Base-by-base conservation (phyloP, 2,888 invertebrate genomes). In the Andrena camellia region DNA sequence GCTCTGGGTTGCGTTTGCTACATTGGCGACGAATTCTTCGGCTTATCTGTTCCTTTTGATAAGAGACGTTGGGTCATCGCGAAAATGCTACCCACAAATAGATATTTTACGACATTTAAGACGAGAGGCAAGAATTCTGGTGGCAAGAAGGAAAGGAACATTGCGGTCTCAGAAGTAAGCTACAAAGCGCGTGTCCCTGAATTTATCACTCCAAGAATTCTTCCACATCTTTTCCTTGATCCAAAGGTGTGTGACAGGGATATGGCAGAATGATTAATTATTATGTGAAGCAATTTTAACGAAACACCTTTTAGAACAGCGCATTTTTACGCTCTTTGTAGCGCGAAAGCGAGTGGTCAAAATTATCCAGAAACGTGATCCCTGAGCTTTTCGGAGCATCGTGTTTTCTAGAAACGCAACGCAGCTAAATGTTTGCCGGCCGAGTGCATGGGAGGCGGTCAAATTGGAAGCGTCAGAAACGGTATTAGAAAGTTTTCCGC, bases 401-500 rank as follows among this genome's bases (percentile, higher is more conserved):
- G n/a, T 8, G 6, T 63, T 42, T 6, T 23, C 13, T 20, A 26
- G 42, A 26, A 63, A 42, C 17, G 26, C 63, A 63, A 33, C 42
- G 63, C 23, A 42, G 26, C 2, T 7, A 63, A 42, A 42, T 42
- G 33, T 23, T 70, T 8, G 20, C 5, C 20, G 59, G 26, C 20
- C 20, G 62, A 8, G 33, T 17, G 8, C 26, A 2, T 13, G 7
- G n/a, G 64, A 6, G 29, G 7, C 10, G 33, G 33, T 35, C 33
- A 1, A 59, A 60, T 23, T 31, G 52, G 20, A 69, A 70, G 26
- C 59, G 29, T 54, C 26, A 17, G 67, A 57, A 52, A 66, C 35
- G 20, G 35, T 78, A 77, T 71, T 80, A 71, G 71, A 78, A 81
- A 78, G 62, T 81, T 80, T 66, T 54, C 33, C 48, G 20, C 35